These are phyloP conservation scores for Netelia virgata DNA, from an alignment of 2,888 invertebrate species.

Conservation along the genomic window DNA sequence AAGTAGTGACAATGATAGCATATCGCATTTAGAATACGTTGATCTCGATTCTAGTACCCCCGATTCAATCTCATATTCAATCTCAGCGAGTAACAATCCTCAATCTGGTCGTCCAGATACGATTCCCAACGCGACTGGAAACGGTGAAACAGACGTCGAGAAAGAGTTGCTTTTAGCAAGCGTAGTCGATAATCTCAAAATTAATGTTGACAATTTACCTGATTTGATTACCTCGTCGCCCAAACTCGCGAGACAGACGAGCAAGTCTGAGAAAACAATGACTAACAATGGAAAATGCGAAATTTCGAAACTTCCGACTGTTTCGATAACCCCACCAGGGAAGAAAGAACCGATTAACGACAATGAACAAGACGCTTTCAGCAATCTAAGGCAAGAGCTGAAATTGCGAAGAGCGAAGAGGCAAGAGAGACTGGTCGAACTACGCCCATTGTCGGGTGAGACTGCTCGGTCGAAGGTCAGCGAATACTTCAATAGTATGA, in stretches of 20 bases:
- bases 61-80: slow-evolving; percentile 29
- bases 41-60: slow-evolving; percentile 36
- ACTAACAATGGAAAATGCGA: slow-evolving; percentile 19
- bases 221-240: slow-evolving; percentile 79
- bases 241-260: slow-evolving; percentile 71
- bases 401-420: slow-evolving; percentile 79
- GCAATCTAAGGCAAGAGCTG: slow-evolving; percentile 78
- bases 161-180: background rate
- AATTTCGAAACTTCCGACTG: slow-evolving; percentile 55
- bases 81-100: slow-evolving; percentile 12
- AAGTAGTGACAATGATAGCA: slow-evolving; percentile 61
- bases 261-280: background rate
- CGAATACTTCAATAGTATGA: slow-evolving; percentile 78
- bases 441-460: slow-evolving; percentile 79
- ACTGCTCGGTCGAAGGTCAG: slow-evolving; percentile 79
- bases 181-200: slow-evolving; percentile 3
- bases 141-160: background rate
- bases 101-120: slow-evolving; percentile 65
- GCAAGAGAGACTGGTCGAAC: slow-evolving; percentile 72
- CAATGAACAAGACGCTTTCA: slow-evolving; percentile 73
- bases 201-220: slow-evolving; percentile 75
- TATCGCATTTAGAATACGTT: slow-evolving; percentile 64
- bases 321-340: slow-evolving; percentile 79
- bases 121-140: slow-evolving; percentile 55
- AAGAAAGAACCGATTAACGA: slow-evolving; percentile 55